phyloP scores from a whole-genome alignment of 2,797 vertebrate species.

The Epinephelus coioides region DNA sequence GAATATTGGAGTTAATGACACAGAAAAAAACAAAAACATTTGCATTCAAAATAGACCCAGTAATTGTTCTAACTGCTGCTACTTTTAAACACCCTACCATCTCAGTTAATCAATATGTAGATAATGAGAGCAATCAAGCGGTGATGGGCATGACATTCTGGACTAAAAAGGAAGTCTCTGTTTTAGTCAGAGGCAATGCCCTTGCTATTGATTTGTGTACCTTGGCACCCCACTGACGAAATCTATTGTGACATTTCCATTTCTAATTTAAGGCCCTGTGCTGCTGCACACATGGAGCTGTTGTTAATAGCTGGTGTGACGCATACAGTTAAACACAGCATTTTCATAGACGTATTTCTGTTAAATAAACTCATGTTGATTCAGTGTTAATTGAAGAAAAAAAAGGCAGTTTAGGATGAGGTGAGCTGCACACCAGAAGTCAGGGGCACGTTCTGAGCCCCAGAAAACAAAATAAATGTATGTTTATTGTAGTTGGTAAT shows the following conservation, averaged over 20 bases:
- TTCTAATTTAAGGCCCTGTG: slow-evolving; percentile 71
- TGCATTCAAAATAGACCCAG: slow-evolving; percentile 74
- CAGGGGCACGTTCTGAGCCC: rapidly evolving
- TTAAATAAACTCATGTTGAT: background rate
- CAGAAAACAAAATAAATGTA: background rate
- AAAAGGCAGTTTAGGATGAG: background rate
- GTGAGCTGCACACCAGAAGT: background rate
- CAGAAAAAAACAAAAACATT: slow-evolving; percentile 43
- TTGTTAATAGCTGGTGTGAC: slow-evolving; percentile 42
- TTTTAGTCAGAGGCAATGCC: slow-evolving; percentile 74
- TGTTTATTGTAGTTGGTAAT: slow-evolving; percentile 22
- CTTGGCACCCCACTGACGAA: slow-evolving; percentile 81
- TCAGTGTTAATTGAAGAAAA: background rate
- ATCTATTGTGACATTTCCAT: slow-evolving; percentile 88
- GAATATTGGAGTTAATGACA: slow-evolving; percentile 45
- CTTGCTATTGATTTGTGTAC: slow-evolving; percentile 86
- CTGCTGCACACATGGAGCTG: slow-evolving; percentile 51
- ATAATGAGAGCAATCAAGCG: slow-evolving; percentile 86
- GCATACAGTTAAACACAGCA: background rate
- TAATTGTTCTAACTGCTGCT: slow-evolving; percentile 82
- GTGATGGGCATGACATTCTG: slow-evolving; percentile 83
- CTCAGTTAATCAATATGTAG: slow-evolving; percentile 83
- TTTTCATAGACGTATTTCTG: slow-evolving; percentile 2
- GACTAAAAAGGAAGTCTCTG: slow-evolving; percentile 78
- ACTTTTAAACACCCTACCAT: slow-evolving; percentile 77